These are phyloP conservation scores for Myopa testacea DNA, from an alignment of 2,888 invertebrate species.

Conservation along the genomic window DNA sequence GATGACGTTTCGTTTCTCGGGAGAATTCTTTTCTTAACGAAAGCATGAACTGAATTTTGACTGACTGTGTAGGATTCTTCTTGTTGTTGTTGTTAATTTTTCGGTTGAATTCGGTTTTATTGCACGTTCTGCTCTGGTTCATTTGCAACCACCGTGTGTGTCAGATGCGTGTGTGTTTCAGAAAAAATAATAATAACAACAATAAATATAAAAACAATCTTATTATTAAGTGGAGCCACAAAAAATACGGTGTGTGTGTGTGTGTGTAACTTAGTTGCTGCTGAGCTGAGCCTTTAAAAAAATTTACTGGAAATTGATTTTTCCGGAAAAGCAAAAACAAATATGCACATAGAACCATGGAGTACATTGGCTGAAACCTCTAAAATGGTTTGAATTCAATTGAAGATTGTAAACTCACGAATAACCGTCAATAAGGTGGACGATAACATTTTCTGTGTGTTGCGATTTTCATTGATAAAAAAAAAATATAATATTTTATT, in stretches of 20 bases:
- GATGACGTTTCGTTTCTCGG: slow-evolving; percentile 60
- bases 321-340: slow-evolving; percentile 20
- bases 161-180: slow-evolving; percentile 4
- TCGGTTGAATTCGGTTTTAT: slow-evolving; percentile 11
- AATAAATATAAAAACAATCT: no score
- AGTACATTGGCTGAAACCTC: background rate
- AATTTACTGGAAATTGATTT: slow-evolving; percentile 36
- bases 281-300: slow-evolving; percentile 1
- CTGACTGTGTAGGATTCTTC: no score
- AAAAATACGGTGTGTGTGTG: background rate
- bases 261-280: background rate
- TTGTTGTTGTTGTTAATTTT: background rate
- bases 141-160: slow-evolving; percentile 11
- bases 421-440: no score
- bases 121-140: background rate
- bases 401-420: no score
- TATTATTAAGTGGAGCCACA: no score
- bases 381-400: background rate
- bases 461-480: no score
- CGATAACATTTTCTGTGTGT: no score
- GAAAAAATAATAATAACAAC: background rate
- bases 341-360: background rate
- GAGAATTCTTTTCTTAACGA: slow-evolving; percentile 41
- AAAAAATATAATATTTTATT: no score
- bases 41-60: slow-evolving; percentile 27